These are phyloP conservation scores for Zaprionus obscuricornis DNA, from an alignment of 2,888 invertebrate genomes.

Conservation along the genomic window DNA sequence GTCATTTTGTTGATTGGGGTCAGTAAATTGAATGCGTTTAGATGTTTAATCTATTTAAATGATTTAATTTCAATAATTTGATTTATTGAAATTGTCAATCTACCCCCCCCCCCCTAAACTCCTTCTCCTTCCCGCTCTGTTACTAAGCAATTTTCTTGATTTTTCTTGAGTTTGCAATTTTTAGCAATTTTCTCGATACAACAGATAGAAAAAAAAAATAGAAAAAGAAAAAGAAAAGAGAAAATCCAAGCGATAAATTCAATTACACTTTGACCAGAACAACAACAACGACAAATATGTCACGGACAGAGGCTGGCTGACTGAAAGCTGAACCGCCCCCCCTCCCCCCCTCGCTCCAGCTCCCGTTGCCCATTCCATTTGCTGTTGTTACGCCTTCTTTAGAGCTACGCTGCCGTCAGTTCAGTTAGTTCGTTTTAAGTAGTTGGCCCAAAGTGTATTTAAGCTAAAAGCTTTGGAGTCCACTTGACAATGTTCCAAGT, in stretches of 20 bases:
- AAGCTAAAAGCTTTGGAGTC: slow-evolving; percentile 73
- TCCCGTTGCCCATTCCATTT: not conserved
- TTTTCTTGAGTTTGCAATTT: slow-evolving; percentile 26
- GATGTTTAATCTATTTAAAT: slow-evolving; percentile 46
- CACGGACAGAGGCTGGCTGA: slow-evolving; percentile 36
- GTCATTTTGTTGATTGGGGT: slow-evolving; percentile 23
- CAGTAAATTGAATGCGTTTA: slow-evolving; percentile 15
- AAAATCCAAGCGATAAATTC: slow-evolving; percentile 70
- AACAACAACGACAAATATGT: slow-evolving; percentile 49
- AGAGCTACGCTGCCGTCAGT: not conserved
- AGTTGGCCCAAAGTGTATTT: slow-evolving; percentile 79
- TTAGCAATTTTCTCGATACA: slow-evolving; percentile 59
- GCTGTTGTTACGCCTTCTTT: not conserved
- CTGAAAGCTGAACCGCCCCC: not conserved
- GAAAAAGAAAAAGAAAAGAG: no score
- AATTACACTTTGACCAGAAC: slow-evolving; percentile 59
- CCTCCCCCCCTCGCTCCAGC: not conserved
- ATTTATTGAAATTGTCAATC: slow-evolving; percentile 17
- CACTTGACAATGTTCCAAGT: slow-evolving; percentile 72
- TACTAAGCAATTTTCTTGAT: slow-evolving; percentile 36
- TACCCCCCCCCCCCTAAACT: no score
- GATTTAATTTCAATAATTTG: slow-evolving; percentile 47
- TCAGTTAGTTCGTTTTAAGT: slow-evolving; percentile 60
- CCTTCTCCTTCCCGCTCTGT: no score
- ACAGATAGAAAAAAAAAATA: slow-evolving; percentile 50